Evolutionary conservation across 2,113 vertebrate genomes (phyloP).

Genomic region (Corydoras sp.): DNA sequence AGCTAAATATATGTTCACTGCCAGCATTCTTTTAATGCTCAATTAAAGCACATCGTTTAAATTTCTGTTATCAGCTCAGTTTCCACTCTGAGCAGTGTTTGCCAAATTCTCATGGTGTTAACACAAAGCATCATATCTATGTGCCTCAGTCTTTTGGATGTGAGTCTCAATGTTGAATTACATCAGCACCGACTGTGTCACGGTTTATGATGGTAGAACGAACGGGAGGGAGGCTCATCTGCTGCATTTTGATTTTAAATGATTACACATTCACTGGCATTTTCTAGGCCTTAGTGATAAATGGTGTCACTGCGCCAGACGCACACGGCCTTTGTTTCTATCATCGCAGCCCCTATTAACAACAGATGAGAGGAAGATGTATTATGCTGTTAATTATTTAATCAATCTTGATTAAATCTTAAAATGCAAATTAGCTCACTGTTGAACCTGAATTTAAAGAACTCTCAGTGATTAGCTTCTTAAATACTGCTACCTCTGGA

Average conservation of each 20-base stretch:
- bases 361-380: slow-evolving; percentile 55
- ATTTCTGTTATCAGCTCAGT: neutral
- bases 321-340: slow-evolving; percentile 27
- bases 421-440: slow-evolving; percentile 71
- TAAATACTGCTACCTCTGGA: slow-evolving; percentile 53
- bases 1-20: neutral
- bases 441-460: slow-evolving; percentile 68
- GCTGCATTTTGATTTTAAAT: slow-evolving; percentile 36
- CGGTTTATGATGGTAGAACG: slow-evolving; percentile 28
- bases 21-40: neutral
- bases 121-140: neutral
- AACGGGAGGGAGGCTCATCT: slow-evolving; percentile 4
- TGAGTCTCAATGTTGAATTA: neutral
- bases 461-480: slow-evolving; percentile 66
- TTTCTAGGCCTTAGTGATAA: slow-evolving; percentile 32
- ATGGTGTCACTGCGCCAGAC: slow-evolving; percentile 35
- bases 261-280: slow-evolving; percentile 25
- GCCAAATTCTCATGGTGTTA: neutral
- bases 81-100: neutral
- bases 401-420: slow-evolving; percentile 70
- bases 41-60: neutral
- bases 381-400: slow-evolving; percentile 64
- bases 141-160: neutral
- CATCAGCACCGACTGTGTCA: slow-evolving; percentile 19
- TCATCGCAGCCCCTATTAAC: slow-evolving; percentile 21